Percentiles rank a stretch among this genome's conserved stretches.
phyloP scores from a whole-genome alignment of 2,888 invertebrate genomes.

The Lysandra coridon region DNA sequence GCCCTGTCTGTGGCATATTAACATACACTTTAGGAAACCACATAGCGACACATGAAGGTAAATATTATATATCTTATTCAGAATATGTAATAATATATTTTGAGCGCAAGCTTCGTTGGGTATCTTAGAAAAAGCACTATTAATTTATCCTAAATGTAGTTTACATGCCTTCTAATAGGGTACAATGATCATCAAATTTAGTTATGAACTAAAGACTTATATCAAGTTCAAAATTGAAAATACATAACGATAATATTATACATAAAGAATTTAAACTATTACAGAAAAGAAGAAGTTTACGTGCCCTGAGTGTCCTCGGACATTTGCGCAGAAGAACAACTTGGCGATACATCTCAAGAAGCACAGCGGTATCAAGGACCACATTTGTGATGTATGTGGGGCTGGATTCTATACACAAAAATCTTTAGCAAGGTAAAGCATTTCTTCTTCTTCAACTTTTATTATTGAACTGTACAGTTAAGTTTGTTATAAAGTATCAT shows the following conservation, averaged over 20 bases:
- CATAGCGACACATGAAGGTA: slow-evolving; percentile 75
- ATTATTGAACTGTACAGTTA: too few relatives aligned
- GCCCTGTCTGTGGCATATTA: slow-evolving; percentile 75
- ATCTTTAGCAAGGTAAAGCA: slow-evolving; percentile 66
- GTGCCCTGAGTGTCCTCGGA: slow-evolving; percentile 69
- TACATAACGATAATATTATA: not conserved
- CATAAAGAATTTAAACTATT: slow-evolving; percentile 34
- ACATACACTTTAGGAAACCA: slow-evolving; percentile 73
- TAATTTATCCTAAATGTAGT: too few relatives aligned
- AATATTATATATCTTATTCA: not conserved
- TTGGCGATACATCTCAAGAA: slow-evolving; percentile 67
- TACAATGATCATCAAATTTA: too few relatives aligned
- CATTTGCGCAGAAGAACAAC: slow-evolving; percentile 72
- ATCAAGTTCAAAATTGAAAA: not conserved
- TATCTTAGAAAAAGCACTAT: too few relatives aligned
- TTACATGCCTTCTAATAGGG: too few relatives aligned
- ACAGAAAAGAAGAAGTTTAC: slow-evolving; percentile 73
- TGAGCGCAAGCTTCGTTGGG: too few relatives aligned
- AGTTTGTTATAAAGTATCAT: too few relatives aligned
- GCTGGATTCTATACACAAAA: slow-evolving; percentile 75
- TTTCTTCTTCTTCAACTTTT: too few relatives aligned
- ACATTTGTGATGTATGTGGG: slow-evolving; percentile 76
- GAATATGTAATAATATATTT: too few relatives aligned
- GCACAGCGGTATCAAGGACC: slow-evolving; percentile 73
- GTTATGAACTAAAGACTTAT: not conserved